A percentile compares a stretch with the other conserved stretches of the same genome.
phyloP scores from a whole-genome alignment of 2,113 vertebrate species.

The Bos javanicus region DNA sequence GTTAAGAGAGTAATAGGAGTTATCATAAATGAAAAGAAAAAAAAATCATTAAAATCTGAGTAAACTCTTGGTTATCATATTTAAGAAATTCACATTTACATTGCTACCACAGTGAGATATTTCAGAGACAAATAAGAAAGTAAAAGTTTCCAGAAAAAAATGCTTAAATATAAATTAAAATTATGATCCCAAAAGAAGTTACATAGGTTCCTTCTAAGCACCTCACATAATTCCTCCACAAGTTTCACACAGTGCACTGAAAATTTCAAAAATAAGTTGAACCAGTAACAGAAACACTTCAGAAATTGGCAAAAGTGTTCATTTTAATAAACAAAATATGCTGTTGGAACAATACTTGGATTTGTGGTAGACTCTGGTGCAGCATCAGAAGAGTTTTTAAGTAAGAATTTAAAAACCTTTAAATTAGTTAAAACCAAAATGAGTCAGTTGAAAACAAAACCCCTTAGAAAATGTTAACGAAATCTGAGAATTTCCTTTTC shows the following conservation, averaged over 20 bases:
- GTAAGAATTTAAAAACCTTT: not conserved
- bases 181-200: not conserved
- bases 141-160: conserved; percentile 5
- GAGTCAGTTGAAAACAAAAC: not conserved
- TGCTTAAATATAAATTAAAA: not conserved
- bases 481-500: conserved; percentile 31
- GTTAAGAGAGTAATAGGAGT: not conserved
- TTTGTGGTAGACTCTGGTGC: not conserved
- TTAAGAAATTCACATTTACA: conserved; percentile 16
- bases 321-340: not conserved
- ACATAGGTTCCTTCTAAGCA: not conserved
- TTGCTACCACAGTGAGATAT: not conserved
- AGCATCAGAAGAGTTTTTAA: conserved; percentile 9
- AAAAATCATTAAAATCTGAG: not conserved
- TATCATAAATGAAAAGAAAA: not conserved
- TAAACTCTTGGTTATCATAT: not conserved
- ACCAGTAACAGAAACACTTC: not conserved
- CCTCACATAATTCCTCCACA: not conserved
- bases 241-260: not conserved
- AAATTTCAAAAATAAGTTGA: conserved; percentile 22
- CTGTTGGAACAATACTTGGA: not conserved
- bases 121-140: conserved; percentile 3
- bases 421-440: not conserved
- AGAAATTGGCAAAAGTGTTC: not conserved
- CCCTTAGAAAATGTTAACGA: not conserved